Percentiles rank a stretch among this genome's conserved stretches.
phyloP scores from a whole-genome alignment of 2,113 vertebrate genomes.

The Opisthocomus hoazin region DNA sequence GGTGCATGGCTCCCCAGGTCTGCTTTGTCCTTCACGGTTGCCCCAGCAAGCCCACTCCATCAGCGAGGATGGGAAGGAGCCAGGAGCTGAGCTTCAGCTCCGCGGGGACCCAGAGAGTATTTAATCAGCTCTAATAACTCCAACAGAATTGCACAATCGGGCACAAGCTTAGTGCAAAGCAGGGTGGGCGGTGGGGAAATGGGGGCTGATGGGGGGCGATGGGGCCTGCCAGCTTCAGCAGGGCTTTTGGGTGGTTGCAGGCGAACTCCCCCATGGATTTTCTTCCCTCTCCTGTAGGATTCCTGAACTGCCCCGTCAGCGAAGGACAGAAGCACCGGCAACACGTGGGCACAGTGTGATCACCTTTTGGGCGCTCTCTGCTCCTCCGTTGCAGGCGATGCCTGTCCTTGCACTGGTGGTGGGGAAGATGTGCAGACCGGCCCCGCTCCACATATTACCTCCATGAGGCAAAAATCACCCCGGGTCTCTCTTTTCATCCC shows the following conservation, averaged over 20 bases:
- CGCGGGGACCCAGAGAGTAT: fast-evolving
- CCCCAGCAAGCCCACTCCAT: background rate
- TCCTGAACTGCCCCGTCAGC: background rate
- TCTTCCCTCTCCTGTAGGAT: background rate
- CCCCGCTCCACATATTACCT: background rate
- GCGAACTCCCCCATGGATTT: fast-evolving
- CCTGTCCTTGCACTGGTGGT: background rate
- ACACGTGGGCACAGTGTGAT: fast-evolving
- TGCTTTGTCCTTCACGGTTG: background rate
- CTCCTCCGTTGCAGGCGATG: background rate
- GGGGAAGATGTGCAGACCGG: background rate
- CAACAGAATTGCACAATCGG: fast-evolving
- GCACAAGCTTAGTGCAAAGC: background rate
- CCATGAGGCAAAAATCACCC: background rate
- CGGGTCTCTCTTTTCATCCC: background rate
- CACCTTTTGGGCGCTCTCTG: background rate
- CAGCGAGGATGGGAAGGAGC: background rate
- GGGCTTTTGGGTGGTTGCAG: fast-evolving
- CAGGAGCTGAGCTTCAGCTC: background rate
- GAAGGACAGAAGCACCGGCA: background rate
- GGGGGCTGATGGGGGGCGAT: fast-evolving
- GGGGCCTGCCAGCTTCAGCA: background rate
- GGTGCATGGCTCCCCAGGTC: background rate
- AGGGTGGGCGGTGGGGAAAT: fast-evolving
- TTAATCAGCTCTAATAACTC: background rate